Percentiles rank a stretch among this genome's conserved stretches.
Conservation (phyloP, 1,140 invertebrate species). For the Dendroctonus valens region DNA sequence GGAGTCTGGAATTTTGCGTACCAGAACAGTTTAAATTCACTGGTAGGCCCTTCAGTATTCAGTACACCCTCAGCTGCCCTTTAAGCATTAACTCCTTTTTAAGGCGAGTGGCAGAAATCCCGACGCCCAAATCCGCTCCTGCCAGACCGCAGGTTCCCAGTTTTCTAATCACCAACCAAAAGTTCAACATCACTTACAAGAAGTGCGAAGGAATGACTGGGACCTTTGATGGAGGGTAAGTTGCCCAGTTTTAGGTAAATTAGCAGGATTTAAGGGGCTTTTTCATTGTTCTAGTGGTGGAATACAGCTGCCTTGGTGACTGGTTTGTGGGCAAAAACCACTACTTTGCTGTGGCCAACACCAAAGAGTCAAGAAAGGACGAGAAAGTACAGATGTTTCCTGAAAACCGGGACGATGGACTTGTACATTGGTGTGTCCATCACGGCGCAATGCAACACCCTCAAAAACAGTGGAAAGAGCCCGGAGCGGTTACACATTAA, state of each 20-base stretch:
- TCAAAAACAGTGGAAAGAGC: conserved; percentile 92
- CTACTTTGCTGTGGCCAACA: conserved; percentile 92
- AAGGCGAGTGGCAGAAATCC: conserved; percentile 79
- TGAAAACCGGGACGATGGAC: conserved; percentile 94
- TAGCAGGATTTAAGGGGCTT: background rate
- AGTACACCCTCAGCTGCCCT: background rate
- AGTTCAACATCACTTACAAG: conserved; percentile 93
- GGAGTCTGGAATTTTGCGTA: conserved; percentile 95
- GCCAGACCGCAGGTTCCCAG: conserved; percentile 92
- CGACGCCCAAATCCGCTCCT: conserved; percentile 87
- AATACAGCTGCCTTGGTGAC: conserved; percentile 91
- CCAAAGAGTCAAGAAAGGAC: conserved; percentile 89
- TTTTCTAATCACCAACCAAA: conserved; percentile 96
- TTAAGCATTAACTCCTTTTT: background rate
- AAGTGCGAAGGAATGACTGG: conserved; percentile 80
- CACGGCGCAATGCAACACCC: conserved; percentile 86
- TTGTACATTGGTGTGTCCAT: conserved; percentile 86
- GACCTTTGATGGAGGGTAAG: conserved; percentile 85
- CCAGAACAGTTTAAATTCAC: conserved; percentile 87
- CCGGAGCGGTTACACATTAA: conserved; percentile 86
- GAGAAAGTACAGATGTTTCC: conserved; percentile 91
- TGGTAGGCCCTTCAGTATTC: conserved; percentile 44
- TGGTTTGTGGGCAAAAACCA: conserved; percentile 96
- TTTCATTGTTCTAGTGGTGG: conserved; percentile 64
- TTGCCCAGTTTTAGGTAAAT: conserved; percentile 1